These are phyloP conservation scores for Ciona savignyi DNA, from an alignment of 23 tunicate genomes.

Conservation along the genomic window DNA sequence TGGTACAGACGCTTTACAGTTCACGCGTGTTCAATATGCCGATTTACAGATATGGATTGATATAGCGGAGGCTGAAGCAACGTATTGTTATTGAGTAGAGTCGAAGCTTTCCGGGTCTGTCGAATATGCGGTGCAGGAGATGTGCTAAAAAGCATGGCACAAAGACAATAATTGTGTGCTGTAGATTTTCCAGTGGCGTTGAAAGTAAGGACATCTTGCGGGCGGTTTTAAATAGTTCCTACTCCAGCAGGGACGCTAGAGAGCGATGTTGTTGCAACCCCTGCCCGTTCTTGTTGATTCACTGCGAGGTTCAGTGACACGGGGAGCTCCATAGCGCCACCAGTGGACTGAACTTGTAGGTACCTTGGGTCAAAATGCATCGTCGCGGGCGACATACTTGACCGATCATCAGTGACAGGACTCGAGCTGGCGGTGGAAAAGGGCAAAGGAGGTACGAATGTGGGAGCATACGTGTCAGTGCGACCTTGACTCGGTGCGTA, in stretches of 20 bases:
- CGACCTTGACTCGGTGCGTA: not conserved
- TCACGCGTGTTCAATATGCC: no score
- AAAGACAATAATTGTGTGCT: no score
- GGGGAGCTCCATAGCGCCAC: constrained; percentile 14
- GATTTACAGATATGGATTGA: no score
- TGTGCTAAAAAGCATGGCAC: no score
- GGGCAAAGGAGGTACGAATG: not conserved
- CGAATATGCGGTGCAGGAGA: no score
- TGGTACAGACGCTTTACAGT: no score
- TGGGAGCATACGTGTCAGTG: not conserved
- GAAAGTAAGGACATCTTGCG: no score
- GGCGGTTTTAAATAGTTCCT: not conserved
- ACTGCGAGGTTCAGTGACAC: constrained; percentile 19
- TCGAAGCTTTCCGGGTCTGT: no score
- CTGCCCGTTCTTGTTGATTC: constrained; percentile 5
- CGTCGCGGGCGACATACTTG: constrained; percentile 18
- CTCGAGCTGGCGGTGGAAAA: not conserved
- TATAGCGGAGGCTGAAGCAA: no score
- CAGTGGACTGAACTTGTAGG: constrained; percentile 8
- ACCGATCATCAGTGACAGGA: constrained; percentile 19
- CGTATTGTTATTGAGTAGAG: no score
- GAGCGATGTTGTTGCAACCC: constrained; percentile 5
- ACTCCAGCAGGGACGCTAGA: not conserved
- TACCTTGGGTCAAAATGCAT: constrained; percentile 6
- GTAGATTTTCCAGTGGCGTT: no score